Evolutionary conservation across 2,888 invertebrate genomes (phyloP), one percentile per base, ranked within the genome.

Genomic region (Linnaemya vulpina): DNA sequence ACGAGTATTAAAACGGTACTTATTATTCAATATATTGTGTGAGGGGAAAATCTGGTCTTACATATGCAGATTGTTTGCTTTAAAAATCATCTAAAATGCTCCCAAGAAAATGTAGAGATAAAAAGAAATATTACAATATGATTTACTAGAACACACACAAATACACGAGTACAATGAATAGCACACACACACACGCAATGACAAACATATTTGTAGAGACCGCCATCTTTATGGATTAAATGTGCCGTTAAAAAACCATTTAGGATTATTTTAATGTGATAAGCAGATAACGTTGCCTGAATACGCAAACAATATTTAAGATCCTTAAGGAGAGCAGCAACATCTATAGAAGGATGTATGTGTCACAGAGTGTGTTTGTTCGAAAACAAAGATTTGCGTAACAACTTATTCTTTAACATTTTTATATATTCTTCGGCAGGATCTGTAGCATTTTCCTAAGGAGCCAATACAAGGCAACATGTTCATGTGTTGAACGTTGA

Each of bases 181-280:
- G n/a, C n/a, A 30, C 55, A 35, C 9, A n/a, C n/a, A 58, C n/a
- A 60, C 13, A 22, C 15, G 38, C 40, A 74, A 30, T 2, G 30
- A 40, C 49, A 73, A 76, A 84, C 80, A 77, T 86, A 83, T 84
- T 86, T 84, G 74, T 80, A 76, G 67, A 76, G 75, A 58, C 74
- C 55, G 82, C 78, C 85, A 83, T 76, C 76, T 87, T 86, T 84
- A 71, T 80, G 86, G 86, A 87, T 87, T 87, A 90, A 90, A 91
- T 90, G 90, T 90, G 88, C 90, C 90, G 90, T 90, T 88, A 91
- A 90, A 90, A 89, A 91, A 89, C 90, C 91, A 90, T 90, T 90
- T 91, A 90, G 91, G 91, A 91, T 90, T 91, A 91, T 90, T 90
- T 90, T 90, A 90, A 90, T 90, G 90, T 90, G 89, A 90, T 89